Base-by-base conservation (phyloP, 1,140 invertebrate genomes). In the Bombus picipes region DNA sequence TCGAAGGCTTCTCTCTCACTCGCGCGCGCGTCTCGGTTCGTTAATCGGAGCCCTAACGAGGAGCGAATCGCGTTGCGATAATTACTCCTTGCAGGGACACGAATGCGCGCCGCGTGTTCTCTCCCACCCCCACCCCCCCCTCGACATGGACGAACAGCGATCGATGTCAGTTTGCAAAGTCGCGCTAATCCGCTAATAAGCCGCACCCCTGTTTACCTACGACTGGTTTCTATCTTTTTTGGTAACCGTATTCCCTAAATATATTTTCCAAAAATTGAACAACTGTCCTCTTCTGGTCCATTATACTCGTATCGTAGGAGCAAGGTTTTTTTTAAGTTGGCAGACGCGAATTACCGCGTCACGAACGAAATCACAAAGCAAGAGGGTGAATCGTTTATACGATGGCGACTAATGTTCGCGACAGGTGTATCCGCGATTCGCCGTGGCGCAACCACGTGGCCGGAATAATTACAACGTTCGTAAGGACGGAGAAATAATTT, bases 401-500 rank as follows among this genome's bases (percentile, higher is more conserved):
- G 47, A 22, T 53, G 47, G 47, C 47, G 47, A 18, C 47, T 22
- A 22, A 53, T 78, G 68, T 78, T 41, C 1, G 57, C 66, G 43
- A 76, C 68, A 53, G 77, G 62, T 83, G 81, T 68, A 65, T 66
- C 12, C 53, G 59, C 28, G 72, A 47, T 47, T 66, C 34, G 28
- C 32, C 13, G 4, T 28, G 62, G 39, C 37, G 62, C 65, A 39
- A 85, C 59, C 80, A 85, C 80, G 85, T 84, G 85, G 68, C 70
- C n/a, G 34, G 68, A 90, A 85, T 85, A 85, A 85, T 88, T 83
- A 66, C 66, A 87, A 81, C 70, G 86, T 87, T 83, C 66, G 75
- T 39, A 83, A 78, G 76, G 89, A 87, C 90, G 88, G 88, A 88
- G 84, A 88, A 94, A 94, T 93, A 91, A 94, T 94, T 93, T 93